phyloP scores from a whole-genome alignment of 2,888 invertebrate genomes.

The Drosophila multiciliata region DNA sequence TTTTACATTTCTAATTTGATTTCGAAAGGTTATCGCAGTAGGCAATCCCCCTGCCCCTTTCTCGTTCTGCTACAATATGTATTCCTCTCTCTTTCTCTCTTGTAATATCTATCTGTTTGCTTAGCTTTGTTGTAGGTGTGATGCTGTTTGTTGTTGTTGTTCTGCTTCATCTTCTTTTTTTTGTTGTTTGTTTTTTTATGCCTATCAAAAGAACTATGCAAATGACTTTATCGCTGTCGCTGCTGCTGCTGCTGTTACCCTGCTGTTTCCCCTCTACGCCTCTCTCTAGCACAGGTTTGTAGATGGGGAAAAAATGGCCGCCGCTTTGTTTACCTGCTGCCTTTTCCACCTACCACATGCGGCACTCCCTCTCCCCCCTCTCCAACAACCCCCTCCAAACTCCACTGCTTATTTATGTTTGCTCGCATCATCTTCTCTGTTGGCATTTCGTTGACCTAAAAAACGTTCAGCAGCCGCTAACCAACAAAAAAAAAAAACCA shows the following conservation, averaged over 20 bases:
- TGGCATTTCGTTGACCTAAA: conserved; percentile 81
- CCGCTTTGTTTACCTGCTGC: conserved; percentile 66
- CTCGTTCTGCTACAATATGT: not conserved
- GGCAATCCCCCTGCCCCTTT: not conserved
- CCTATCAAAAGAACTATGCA: conserved; percentile 76
- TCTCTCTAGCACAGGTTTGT: conserved; percentile 55
- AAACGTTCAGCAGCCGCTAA: conserved; percentile 74
- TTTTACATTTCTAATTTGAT: conserved; percentile 74
- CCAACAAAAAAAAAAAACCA: conserved; percentile 37
- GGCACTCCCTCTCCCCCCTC: not conserved
- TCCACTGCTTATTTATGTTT: conserved; percentile 67
- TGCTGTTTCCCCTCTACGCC: not conserved
- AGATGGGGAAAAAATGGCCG: conserved; percentile 62
- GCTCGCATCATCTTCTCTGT: conserved; percentile 70
- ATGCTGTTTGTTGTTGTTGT: conserved; percentile 36
- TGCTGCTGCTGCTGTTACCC: conserved; percentile 1
- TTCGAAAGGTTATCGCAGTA: conserved; percentile 73
- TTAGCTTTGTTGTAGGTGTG: conserved; percentile 57
- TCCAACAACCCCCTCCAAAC: not conserved
- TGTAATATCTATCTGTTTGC: conserved; percentile 6
- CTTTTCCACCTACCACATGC: conserved; percentile 43
- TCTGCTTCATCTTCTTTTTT: conserved; percentile 24
- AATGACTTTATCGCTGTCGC: conserved; percentile 74
- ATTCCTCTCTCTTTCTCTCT: not conserved
- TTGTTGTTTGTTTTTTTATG: conserved; percentile 23